Percentiles rank a stretch among this genome's conserved stretches.
These are phyloP conservation scores for Cantharis flavilabris DNA, from an alignment of 2,888 invertebrate genomes.

Conservation along the genomic window DNA sequence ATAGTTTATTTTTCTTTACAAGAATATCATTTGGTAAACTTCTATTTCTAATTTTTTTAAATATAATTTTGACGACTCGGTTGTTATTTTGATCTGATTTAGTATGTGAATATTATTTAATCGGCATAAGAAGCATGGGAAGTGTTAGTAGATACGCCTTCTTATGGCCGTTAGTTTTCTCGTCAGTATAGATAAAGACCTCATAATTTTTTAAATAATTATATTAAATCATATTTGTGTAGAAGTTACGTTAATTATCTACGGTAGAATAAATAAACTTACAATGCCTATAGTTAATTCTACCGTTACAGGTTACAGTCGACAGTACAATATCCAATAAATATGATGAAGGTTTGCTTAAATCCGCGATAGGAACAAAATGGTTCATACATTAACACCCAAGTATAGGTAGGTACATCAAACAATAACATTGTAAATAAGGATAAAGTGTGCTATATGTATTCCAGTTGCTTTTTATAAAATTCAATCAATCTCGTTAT, in stretches of 20 bases:
- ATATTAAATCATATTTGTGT: neutral
- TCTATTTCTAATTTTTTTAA: no score
- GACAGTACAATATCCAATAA: slow-evolving; percentile 1
- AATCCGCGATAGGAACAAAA: neutral
- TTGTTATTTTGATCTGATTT: neutral
- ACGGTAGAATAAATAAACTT: neutral
- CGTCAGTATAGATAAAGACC: neutral
- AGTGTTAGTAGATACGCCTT: neutral
- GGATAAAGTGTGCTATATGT: neutral
- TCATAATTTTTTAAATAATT: neutral
- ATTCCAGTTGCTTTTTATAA: neutral
- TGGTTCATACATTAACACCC: neutral
- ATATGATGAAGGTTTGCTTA: neutral
- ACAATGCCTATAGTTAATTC: neutral
- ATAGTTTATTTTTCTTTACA: no score
- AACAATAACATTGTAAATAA: neutral
- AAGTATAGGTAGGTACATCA: neutral
- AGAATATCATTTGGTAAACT: no score
- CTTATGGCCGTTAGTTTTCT: neutral
- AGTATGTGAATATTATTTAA: neutral
- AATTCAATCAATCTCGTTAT: neutral
- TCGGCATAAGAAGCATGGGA: neutral
- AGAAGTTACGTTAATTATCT: neutral
- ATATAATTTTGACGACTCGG: neutral
- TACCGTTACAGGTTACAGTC: neutral